Percentiles rank a stretch among this genome's conserved stretches.
Conservation (phyloP, 2,113 vertebrate genomes). For the Gymnorhina tibicen region DNA sequence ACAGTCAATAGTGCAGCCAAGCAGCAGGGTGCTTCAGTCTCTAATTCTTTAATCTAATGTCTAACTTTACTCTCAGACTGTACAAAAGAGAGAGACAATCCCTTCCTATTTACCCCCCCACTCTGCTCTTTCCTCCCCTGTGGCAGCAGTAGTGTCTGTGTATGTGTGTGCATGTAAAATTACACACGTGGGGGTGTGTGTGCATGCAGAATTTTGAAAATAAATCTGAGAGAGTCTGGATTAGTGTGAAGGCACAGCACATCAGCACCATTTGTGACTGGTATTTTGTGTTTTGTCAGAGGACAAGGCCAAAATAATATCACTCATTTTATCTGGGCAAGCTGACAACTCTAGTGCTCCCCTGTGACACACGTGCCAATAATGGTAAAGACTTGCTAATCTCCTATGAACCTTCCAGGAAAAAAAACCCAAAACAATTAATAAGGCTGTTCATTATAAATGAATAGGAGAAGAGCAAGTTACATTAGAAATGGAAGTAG, state of each 20-base stretch:
- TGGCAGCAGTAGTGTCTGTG: neutral
- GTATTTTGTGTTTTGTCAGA: neutral
- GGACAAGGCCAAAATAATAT: neutral
- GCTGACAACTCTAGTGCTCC: neutral
- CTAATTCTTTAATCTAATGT: neutral
- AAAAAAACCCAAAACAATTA: neutral
- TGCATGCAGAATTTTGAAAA: neutral
- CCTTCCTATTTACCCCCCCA: neutral
- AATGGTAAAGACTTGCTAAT: neutral
- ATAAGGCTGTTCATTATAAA: neutral
- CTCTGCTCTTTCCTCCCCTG: neutral
- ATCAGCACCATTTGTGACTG: neutral
- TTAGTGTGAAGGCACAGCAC: neutral
- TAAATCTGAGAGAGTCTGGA: neutral
- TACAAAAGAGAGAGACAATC: neutral
- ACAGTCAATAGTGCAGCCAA: neutral
- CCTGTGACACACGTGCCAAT: neutral
- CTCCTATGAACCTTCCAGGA: neutral
- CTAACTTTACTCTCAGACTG: neutral
- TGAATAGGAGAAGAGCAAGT: neutral
- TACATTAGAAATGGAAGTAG: neutral
- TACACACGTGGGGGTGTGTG: fast-evolving
- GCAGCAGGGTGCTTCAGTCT: neutral
- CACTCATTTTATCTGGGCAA: neutral
- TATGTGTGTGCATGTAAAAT: neutral